phyloP scores from a whole-genome alignment of 2,888 invertebrate genomes.

The Drosophila anceps region DNA sequence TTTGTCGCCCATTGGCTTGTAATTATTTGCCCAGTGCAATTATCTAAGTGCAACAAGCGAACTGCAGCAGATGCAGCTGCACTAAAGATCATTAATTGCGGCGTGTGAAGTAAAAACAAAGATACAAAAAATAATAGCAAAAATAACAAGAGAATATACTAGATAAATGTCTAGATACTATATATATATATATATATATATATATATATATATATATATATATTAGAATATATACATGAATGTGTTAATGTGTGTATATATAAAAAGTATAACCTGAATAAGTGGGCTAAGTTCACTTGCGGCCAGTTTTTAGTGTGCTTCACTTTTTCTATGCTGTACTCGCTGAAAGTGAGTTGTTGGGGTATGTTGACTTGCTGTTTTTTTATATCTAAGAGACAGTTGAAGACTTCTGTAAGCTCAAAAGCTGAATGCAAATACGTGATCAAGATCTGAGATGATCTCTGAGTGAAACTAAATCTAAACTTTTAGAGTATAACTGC shows the following conservation, averaged over 20 bases:
- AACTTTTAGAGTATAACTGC: too few species aligned
- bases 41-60: conserved; percentile 49
- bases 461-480: too few species aligned
- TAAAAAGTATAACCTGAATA: conserved; percentile 4
- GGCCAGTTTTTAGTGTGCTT: conserved; percentile 3
- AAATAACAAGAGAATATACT: conserved; percentile 8
- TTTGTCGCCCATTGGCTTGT: conserved; percentile 43
- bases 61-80: conserved; percentile 46
- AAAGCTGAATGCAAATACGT: neutral
- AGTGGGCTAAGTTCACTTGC: conserved; percentile 24
- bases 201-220: neutral
- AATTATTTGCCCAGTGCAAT: conserved; percentile 63
- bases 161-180: neutral
- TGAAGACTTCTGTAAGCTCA: neutral
- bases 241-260: neutral
- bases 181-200: neutral
- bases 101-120: conserved; percentile 38
- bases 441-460: neutral
- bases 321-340: neutral
- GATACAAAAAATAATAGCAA: neutral
- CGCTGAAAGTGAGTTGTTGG: neutral
- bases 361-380: neutral
- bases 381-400: neutral
- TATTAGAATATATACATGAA: neutral
- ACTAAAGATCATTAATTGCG: conserved; percentile 48